A percentile compares a stretch with the other conserved stretches of the same genome.
Conservation (phyloP, 2,888 invertebrate species). For the Agrypnus murinus region DNA sequence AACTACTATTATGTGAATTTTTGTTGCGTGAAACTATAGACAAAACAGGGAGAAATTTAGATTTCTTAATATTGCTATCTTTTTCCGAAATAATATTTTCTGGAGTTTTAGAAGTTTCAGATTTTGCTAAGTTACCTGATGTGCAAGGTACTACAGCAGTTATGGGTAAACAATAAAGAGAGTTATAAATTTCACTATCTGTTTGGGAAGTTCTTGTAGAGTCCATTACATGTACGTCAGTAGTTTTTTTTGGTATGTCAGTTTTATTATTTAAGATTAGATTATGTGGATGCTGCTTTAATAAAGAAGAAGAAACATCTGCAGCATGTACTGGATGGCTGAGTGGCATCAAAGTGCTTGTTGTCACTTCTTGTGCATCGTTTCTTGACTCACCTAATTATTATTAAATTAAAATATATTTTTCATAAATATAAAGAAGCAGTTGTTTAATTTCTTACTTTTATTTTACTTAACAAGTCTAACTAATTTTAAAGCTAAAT, state of each 20-base stretch:
- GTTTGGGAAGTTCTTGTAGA: background rate
- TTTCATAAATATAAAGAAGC: too few species aligned
- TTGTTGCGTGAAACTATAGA: conserved; percentile 14
- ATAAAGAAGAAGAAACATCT: background rate
- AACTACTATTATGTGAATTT: too few species aligned
- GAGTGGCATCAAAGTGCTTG: background rate
- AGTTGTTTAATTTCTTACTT: too few species aligned
- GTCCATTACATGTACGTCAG: too few species aligned
- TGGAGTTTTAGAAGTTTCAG: background rate
- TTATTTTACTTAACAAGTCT: too few species aligned
- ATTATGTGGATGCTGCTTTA: background rate
- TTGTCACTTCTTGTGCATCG: background rate
- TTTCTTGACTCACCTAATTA: conserved; percentile 21
- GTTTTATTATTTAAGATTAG: too few species aligned
- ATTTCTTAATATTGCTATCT: background rate
- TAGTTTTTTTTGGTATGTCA: too few species aligned
- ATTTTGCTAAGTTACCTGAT: background rate
- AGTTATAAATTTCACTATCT: background rate
- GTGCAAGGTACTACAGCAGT: background rate
- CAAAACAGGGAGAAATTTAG: conserved; percentile 12
- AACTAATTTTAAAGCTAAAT: too few species aligned
- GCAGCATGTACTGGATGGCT: background rate
- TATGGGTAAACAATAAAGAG: conserved; percentile 1
- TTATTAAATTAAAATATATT: background rate
- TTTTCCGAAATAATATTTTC: background rate